These are phyloP conservation scores for Eospalax fontanierii DNA, from an alignment of 2,797 vertebrate species.

Conservation along the genomic window DNA sequence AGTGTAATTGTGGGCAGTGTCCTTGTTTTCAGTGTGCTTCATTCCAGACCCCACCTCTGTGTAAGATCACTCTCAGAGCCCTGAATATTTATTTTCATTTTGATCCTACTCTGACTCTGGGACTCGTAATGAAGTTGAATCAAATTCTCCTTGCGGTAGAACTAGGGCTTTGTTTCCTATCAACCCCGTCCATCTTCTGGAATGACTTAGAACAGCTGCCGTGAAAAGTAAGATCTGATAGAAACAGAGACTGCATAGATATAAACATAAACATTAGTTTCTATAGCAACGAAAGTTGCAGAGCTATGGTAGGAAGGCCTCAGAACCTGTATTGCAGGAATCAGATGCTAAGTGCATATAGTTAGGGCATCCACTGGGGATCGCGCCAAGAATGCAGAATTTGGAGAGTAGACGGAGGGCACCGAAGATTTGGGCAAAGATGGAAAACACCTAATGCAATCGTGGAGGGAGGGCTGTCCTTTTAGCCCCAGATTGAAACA, in stretches of 20 bases:
- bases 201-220: slow-evolving; percentile 89
- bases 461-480: not conserved
- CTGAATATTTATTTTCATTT: slow-evolving; percentile 50
- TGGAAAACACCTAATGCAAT: slow-evolving; percentile 36
- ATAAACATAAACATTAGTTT: slow-evolving; percentile 91
- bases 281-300: slow-evolving; percentile 89
- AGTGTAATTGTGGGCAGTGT: not conserved
- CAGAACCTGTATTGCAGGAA: slow-evolving; percentile 80
- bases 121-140: slow-evolving; percentile 73
- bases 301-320: slow-evolving; percentile 79
- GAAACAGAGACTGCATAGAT: slow-evolving; percentile 86
- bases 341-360: slow-evolving; percentile 75
- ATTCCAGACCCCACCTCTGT: not conserved
- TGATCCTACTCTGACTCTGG: slow-evolving; percentile 51
- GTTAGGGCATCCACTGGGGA: slow-evolving; percentile 64
- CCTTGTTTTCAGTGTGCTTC: not conserved
- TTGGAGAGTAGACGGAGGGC: not conserved
- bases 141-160: slow-evolving; percentile 81
- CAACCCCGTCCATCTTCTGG: slow-evolving; percentile 85
- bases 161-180: slow-evolving; percentile 86
- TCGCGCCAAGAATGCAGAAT: slow-evolving; percentile 56
- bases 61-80: not conserved
- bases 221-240: slow-evolving; percentile 85
- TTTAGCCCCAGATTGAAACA: slow-evolving; percentile 67
- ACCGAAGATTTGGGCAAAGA: slow-evolving; percentile 36